Percentiles rank a stretch among this genome's conserved stretches.
Conservation (phyloP, 2,797 vertebrate genomes). For the Chelon labrosus region DNA sequence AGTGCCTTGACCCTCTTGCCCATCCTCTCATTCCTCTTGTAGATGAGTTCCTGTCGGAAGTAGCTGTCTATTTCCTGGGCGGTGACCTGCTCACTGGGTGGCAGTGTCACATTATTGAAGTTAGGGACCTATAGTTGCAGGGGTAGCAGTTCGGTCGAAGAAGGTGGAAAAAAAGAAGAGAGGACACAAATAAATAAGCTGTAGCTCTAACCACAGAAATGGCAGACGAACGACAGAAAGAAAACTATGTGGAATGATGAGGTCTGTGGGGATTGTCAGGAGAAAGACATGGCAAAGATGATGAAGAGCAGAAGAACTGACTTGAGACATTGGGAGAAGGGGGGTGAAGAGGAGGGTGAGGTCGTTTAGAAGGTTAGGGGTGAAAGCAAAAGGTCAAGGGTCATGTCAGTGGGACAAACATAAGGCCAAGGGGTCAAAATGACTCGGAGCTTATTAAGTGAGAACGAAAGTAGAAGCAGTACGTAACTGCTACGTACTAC, state of each 20-base stretch:
- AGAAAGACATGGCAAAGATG: neutral
- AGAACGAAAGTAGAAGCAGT: constrained; percentile 29
- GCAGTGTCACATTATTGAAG: constrained; percentile 90
- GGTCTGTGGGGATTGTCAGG: neutral
- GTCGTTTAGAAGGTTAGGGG: constrained; percentile 41
- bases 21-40: constrained; percentile 91
- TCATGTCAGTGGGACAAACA: constrained; percentile 59
- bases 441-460: constrained; percentile 59
- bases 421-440: constrained; percentile 57
- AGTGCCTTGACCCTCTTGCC: constrained; percentile 88
- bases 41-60: constrained; percentile 92
- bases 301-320: constrained; percentile 16
- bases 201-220: no score
- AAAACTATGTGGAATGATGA: neutral
- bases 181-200: no score
- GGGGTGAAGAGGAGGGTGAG: constrained; percentile 23
- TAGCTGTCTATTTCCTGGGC: constrained; percentile 93
- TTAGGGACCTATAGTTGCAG: constrained; percentile 84
- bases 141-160: neutral
- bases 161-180: neutral
- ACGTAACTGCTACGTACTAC: neutral
- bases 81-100: constrained; percentile 85
- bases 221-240: neutral
- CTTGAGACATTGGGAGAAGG: constrained; percentile 18
- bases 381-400: constrained; percentile 57